Base-by-base conservation (phyloP, 2,113 vertebrate species). In the Halcyon senegalensis region DNA sequence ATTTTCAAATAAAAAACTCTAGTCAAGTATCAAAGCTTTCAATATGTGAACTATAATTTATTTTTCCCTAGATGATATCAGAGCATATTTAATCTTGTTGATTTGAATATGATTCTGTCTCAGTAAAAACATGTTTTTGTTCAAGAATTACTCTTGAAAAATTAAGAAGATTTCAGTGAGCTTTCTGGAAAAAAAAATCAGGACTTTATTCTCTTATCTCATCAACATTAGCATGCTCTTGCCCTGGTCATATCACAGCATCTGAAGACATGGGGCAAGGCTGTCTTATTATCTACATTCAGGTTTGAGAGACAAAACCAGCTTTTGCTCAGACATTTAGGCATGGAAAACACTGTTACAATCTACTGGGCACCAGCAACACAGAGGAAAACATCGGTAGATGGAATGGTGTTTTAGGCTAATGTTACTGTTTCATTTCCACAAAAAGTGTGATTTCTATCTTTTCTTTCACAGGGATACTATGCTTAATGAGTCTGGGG, bases 1-100 rank as follows among this genome's bases (percentile, higher is more conserved):
- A 85, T 84, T 96, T 97, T 95, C 33, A 84, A 94, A 94, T 69
- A 46, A 82, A 87, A 94, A 94, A 21, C 30, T 44, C 24, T 37
- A 56, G 9, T 84, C 86, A 88, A 85, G 9, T 86, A 92, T 90
- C 87, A 94, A 89, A 96, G 67, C 77, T 87, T 96, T 96, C 69
- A 80, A 56, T 60, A 85, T 91, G 31, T 93, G 39, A 94, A 90
- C 90, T 60, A 48, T 48, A 93, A 81, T 95, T 90, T 87, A 60
- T 60, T 93, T 95, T 89, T 81, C 78, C 11, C 7, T 51, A 55
- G 87, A 80, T 83, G 63, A 94, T 96, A 87, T 68, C 13, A 55
- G 19, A 92, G 27, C 3, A 44, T 58, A 93, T 92, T 94, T 97
- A 85, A 96, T 94, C 74, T 87, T 68, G 21, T 66, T 56, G 17